Evolutionary conservation across 2,113 vertebrate genomes (phyloP).

Genomic region (Vidua macroura): DNA sequence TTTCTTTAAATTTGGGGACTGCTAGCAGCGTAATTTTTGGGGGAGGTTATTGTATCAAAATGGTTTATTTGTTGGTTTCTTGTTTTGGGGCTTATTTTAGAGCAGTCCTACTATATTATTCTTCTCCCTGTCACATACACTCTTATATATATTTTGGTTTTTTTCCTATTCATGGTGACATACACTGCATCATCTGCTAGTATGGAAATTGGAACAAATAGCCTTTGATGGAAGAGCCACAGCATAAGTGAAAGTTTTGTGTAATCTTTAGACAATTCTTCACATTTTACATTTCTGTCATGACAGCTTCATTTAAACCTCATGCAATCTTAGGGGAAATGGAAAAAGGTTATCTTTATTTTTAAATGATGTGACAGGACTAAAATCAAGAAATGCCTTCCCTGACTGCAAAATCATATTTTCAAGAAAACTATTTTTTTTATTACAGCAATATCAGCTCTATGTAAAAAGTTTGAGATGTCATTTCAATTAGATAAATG

Average conservation of each 20-base stretch:
- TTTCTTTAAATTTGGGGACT: background rate
- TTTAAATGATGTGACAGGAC: constrained; percentile 56
- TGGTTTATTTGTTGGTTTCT: background rate
- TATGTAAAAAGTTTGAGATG: constrained; percentile 2
- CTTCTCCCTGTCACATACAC: background rate
- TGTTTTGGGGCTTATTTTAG: background rate
- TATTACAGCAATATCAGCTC: constrained; percentile 7
- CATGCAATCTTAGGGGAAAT: constrained; percentile 42
- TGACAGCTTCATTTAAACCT: constrained; percentile 61
- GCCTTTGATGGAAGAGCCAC: constrained; percentile 24
- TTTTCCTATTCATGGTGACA: background rate
- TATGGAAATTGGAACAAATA: constrained; percentile 63
- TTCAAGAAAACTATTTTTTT: constrained; percentile 11
- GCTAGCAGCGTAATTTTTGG: background rate
- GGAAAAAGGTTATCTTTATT: constrained; percentile 58
- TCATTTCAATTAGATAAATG: constrained; percentile 41
- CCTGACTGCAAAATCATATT: constrained; percentile 33
- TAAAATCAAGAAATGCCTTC: constrained; percentile 45
- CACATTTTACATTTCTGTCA: constrained; percentile 56
- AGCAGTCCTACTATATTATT: background rate
- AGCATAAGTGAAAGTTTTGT: constrained; percentile 31
- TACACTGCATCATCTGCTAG: background rate
- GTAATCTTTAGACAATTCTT: constrained; percentile 54
- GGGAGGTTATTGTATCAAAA: background rate
- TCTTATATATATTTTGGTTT: background rate